Evolutionary conservation across 2,888 invertebrate species (phyloP).

Genomic region (Limenitis camilla): DNA sequence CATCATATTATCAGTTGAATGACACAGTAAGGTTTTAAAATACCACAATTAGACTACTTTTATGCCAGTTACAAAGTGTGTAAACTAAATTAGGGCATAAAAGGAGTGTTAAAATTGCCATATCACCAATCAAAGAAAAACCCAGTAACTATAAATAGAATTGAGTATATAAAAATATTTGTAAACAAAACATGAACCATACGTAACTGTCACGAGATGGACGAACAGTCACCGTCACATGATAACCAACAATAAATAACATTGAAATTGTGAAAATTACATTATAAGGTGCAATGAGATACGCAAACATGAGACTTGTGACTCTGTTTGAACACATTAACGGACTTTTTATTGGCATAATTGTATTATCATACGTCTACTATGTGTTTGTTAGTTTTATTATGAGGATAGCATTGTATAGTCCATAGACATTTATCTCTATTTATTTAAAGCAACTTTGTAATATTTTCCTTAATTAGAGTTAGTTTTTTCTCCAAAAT

Average conservation of each 20-base stretch:
- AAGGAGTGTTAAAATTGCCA: too few species aligned
- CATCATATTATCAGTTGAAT: too few species aligned
- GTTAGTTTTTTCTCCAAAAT: too few species aligned
- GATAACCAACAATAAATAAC: background rate
- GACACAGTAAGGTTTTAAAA: too few species aligned
- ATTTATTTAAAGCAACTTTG: too few species aligned
- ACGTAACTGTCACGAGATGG: background rate
- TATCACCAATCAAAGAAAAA: background rate
- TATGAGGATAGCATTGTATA: too few species aligned
- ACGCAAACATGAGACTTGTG: conserved; percentile 3
- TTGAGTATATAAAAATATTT: background rate
- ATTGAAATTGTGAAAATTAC: conserved; percentile 7
- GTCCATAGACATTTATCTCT: too few species aligned
- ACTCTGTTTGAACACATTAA: background rate
- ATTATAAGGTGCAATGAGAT: background rate
- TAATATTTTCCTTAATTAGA: too few species aligned
- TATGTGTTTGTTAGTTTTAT: background rate
- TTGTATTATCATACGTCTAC: background rate
- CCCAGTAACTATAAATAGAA: background rate
- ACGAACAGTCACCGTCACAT: background rate
- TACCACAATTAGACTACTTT: too few species aligned
- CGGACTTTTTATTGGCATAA: background rate
- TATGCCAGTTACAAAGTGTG: too few species aligned
- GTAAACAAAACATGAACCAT: background rate
- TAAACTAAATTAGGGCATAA: too few species aligned